phyloP scores from a whole-genome alignment of 2,888 invertebrate genomes.

The Callyntrura guangdongensis region DNA sequence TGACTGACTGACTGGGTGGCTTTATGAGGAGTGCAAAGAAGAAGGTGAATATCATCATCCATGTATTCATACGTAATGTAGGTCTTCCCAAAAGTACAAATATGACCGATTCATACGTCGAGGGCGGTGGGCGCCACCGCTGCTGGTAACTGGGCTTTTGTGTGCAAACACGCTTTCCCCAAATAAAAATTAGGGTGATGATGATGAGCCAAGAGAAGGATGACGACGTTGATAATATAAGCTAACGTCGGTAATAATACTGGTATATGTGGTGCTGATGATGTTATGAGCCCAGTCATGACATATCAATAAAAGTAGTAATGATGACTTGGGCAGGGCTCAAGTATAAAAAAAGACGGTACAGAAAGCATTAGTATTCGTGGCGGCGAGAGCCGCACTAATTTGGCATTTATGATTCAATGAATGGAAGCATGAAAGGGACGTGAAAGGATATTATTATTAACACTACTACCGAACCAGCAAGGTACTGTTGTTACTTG shows the following conservation, averaged over 20 bases:
- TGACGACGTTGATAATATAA: slow-evolving; percentile 11
- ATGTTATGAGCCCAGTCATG: slow-evolving; percentile 72
- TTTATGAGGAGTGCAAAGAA: slow-evolving; percentile 30
- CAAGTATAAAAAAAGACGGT: slow-evolving; percentile 54
- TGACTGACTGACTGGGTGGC: slow-evolving; percentile 33
- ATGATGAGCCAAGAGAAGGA: background rate
- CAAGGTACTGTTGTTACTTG: background rate
- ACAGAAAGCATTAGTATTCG: slow-evolving; percentile 77
- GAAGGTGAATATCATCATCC: slow-evolving; percentile 30
- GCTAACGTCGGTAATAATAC: slow-evolving; percentile 41
- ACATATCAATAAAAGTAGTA: slow-evolving; percentile 80
- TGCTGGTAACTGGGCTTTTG: slow-evolving; percentile 8
- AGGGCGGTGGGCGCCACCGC: background rate
- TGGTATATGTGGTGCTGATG: slow-evolving; percentile 25
- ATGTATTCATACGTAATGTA: too few relatives aligned
- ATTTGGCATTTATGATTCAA: slow-evolving; percentile 81
- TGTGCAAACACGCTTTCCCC: background rate
- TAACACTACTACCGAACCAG: background rate
- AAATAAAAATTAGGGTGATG: background rate
- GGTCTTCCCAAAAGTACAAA: too few relatives aligned
- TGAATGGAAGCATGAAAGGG: slow-evolving; percentile 78
- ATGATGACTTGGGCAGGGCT: slow-evolving; percentile 79
- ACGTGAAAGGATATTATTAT: slow-evolving; percentile 78
- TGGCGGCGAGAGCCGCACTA: slow-evolving; percentile 74
- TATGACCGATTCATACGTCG: background rate